Conservation (phyloP, 2,888 invertebrate species). For the Drosophila subsilvestris region DNA sequence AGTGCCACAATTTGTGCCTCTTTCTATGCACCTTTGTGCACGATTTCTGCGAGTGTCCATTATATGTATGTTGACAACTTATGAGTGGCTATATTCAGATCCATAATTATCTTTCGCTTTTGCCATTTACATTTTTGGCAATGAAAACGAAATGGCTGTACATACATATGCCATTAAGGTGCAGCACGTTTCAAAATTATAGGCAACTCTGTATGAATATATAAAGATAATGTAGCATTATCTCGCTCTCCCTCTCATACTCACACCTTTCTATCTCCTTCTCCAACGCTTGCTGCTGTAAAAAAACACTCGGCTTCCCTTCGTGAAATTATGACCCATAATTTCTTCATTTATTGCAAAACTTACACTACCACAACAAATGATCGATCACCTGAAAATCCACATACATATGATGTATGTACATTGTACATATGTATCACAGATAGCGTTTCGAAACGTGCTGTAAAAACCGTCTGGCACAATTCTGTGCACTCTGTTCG, state of each 20-base stretch:
- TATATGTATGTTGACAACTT: constrained; percentile 27
- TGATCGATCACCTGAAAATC: background rate
- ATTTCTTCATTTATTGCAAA: too few relatives aligned
- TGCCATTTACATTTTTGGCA: constrained; percentile 48
- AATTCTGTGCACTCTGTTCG: background rate
- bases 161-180: constrained; percentile 2
- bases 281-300: too few relatives aligned
- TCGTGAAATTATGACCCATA: too few relatives aligned
- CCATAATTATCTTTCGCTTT: constrained; percentile 36
- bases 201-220: too few relatives aligned
- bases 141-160: constrained; percentile 3
- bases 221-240: too few relatives aligned
- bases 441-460: constrained; percentile 19
- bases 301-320: too few relatives aligned
- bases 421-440: too few relatives aligned
- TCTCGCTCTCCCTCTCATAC: too few relatives aligned
- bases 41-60: constrained; percentile 17
- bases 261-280: too few relatives aligned
- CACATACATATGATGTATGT: background rate
- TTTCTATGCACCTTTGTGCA: constrained; percentile 8
- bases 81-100: constrained; percentile 5
- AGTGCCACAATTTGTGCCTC: constrained; percentile 1
- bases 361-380: background rate
- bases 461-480: constrained; percentile 16
- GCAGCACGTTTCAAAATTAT: constrained; percentile 10